phyloP scores from a whole-genome alignment of 2,888 invertebrate species.

The Sphaerophoria rueppellii region DNA sequence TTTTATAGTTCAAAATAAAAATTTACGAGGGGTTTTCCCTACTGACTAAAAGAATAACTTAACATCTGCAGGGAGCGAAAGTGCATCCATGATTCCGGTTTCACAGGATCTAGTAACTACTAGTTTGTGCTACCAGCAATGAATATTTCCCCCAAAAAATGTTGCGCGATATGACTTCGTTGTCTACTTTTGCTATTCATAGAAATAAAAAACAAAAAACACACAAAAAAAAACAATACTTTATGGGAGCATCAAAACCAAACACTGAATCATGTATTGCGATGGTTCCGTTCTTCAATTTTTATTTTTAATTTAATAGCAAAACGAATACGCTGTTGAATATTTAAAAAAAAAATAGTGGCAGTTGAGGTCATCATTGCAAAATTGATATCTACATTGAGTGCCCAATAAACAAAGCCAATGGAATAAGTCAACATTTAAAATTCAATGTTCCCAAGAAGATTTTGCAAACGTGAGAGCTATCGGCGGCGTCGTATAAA shows the following conservation, averaged over 20 bases:
- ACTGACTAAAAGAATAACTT: neutral
- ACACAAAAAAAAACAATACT: neutral
- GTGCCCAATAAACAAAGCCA: neutral
- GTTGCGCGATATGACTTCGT: neutral
- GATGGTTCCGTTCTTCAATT: neutral
- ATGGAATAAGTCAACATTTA: neutral
- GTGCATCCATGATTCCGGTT: conserved; percentile 16
- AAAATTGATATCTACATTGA: neutral
- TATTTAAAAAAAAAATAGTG: neutral
- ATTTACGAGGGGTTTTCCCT: neutral
- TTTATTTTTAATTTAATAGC: neutral
- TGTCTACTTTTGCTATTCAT: neutral
- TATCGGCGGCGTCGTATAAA: too few relatives aligned
- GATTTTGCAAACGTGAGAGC: too few relatives aligned
- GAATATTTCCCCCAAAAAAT: neutral
- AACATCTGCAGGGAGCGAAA: neutral
- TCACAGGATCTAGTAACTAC: conserved; percentile 3
- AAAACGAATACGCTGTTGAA: neutral
- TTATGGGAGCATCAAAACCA: neutral
- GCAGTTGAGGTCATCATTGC: neutral
- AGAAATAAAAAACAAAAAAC: neutral
- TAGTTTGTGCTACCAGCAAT: neutral
- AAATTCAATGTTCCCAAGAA: too few relatives aligned
- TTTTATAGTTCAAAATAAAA: too few relatives aligned
- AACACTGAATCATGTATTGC: neutral